Evolutionary conservation across 2,888 invertebrate genomes (phyloP).

Genomic region (Dromius quadrimaculatus): DNA sequence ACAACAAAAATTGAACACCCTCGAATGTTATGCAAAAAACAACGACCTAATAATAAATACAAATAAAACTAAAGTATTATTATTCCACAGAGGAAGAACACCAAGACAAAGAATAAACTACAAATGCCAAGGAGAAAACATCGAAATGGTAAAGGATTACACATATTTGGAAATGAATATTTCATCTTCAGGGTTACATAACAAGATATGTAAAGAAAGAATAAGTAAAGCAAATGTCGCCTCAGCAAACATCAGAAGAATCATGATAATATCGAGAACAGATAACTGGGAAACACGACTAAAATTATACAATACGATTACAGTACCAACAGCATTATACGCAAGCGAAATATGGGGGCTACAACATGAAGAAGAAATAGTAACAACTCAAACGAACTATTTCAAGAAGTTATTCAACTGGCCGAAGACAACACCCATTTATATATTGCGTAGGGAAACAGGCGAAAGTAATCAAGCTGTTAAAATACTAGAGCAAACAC

Average conservation of each 20-base stretch:
- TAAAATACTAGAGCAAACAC: too few species aligned
- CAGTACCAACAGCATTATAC: not conserved
- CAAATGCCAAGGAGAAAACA: not conserved
- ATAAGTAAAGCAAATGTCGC: slow-evolving; percentile 19
- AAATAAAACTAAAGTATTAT: not conserved
- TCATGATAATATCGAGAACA: too few species aligned
- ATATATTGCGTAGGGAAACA: too few species aligned
- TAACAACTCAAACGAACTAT: not conserved
- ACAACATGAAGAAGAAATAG: slow-evolving; percentile 10
- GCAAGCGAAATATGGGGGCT: slow-evolving; percentile 8
- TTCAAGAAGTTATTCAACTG: not conserved
- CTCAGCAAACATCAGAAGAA: not conserved
- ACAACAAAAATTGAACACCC: not conserved
- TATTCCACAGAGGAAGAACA: not conserved
- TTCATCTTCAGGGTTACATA: not conserved
- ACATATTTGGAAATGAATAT: too few species aligned
- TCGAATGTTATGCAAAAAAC: not conserved
- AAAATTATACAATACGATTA: slow-evolving; percentile 6
- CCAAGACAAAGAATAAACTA: not conserved
- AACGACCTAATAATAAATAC: not conserved
- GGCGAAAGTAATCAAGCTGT: too few species aligned
- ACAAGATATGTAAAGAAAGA: slow-evolving; percentile 13
- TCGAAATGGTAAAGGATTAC: not conserved
- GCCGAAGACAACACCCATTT: slow-evolving; percentile 1
- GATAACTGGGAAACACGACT: not conserved